Percentiles rank a stretch among this genome's conserved stretches.
These are phyloP conservation scores for Enteromius argenteus DNA, from an alignment of 2,797 vertebrate species.

Conservation along the genomic window DNA sequence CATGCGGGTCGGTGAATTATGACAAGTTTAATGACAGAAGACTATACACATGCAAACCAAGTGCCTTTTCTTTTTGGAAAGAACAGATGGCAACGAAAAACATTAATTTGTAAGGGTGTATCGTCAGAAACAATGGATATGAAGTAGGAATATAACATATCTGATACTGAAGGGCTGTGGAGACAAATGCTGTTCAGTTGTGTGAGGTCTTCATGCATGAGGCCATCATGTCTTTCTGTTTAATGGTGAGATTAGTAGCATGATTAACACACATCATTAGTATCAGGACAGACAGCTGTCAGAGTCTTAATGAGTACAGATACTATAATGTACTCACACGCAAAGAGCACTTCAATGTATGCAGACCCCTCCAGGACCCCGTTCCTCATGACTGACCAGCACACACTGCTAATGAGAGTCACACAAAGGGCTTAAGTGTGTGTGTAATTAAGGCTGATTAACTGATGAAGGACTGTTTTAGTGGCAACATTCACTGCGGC, in stretches of 20 bases:
- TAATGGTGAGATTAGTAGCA: slow-evolving; percentile 62
- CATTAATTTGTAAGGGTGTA: background rate
- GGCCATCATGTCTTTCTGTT: background rate
- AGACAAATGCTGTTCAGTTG: background rate
- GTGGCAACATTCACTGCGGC: background rate
- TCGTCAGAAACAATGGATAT: background rate
- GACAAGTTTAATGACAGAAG: background rate
- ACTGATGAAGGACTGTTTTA: background rate
- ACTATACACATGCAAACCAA: background rate
- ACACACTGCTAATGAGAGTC: slow-evolving; percentile 68
- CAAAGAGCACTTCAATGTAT: slow-evolving; percentile 16
- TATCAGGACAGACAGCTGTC: background rate
- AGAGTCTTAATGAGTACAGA: background rate
- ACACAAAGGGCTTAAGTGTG: slow-evolving; percentile 16
- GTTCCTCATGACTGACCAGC: slow-evolving; percentile 23
- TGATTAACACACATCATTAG: background rate
- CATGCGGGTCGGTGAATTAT: background rate
- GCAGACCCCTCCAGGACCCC: background rate
- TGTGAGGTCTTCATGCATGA: background rate
- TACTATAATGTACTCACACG: background rate
- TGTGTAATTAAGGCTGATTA: background rate
- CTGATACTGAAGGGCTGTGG: background rate
- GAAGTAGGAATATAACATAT: background rate
- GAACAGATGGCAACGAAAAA: background rate
- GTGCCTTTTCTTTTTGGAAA: background rate